A percentile compares a stretch with the other conserved stretches of the same genome.
Evolutionary conservation across 1,140 invertebrate genomes (phyloP).

Genomic region (Euborellia annulipes): DNA sequence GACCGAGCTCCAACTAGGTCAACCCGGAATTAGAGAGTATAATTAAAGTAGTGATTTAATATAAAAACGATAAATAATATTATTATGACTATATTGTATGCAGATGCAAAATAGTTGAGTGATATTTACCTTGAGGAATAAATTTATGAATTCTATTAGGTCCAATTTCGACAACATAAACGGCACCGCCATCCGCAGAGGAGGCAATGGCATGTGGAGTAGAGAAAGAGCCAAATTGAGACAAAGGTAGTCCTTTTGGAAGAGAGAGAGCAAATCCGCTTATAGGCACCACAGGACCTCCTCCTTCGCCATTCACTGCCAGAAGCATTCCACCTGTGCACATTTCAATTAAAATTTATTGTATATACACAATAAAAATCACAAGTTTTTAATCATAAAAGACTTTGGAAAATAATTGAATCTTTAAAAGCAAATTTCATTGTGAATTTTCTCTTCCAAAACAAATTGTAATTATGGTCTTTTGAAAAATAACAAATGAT

Average conservation of each 20-base stretch:
- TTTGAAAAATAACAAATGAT: too few relatives aligned
- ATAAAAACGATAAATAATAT: too few relatives aligned
- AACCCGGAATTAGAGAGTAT: too few relatives aligned
- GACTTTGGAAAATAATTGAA: too few relatives aligned
- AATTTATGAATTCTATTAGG: constrained; percentile 48
- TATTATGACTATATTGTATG: too few relatives aligned
- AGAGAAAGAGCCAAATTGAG: constrained; percentile 38
- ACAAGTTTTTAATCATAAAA: too few relatives aligned
- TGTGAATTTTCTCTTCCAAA: too few relatives aligned
- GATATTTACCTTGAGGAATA: constrained; percentile 18
- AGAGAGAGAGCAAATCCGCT: constrained; percentile 52
- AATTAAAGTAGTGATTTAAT: too few relatives aligned
- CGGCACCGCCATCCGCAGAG: constrained; percentile 40
- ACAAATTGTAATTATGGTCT: too few relatives aligned
- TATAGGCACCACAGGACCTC: constrained; percentile 22
- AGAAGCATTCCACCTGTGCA: constrained; percentile 29
- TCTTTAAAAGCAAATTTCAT: too few relatives aligned
- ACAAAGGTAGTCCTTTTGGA: constrained; percentile 35
- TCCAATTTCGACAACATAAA: constrained; percentile 60
- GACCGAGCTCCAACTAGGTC: too few relatives aligned
- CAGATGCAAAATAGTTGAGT: too few relatives aligned
- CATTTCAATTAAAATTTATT: not conserved
- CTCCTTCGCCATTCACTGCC: constrained; percentile 23
- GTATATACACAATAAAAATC: constrained; percentile 13
- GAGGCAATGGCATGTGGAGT: constrained; percentile 63